These are phyloP conservation scores for Remorina albescens DNA, from an alignment of 2,797 vertebrate genomes.

Conservation along the genomic window DNA sequence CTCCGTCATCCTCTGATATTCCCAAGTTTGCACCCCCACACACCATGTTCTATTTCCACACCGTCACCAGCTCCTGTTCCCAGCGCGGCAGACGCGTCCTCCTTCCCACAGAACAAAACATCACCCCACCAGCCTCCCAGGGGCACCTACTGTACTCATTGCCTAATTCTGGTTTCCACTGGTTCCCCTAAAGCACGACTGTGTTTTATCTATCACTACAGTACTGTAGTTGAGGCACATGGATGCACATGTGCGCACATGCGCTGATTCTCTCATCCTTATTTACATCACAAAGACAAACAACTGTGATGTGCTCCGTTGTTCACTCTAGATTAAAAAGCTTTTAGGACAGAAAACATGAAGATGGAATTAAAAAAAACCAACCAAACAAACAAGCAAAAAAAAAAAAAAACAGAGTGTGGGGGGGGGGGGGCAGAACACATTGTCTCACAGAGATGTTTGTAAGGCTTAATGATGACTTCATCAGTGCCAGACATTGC, in stretches of 20 bases:
- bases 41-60: slow-evolving; percentile 72
- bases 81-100: slow-evolving; percentile 48
- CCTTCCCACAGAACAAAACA: slow-evolving; percentile 78
- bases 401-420: too few species aligned
- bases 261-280: slow-evolving; percentile 35
- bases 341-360: background rate
- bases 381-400: background rate
- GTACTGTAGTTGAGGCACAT: slow-evolving; percentile 10
- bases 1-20: slow-evolving; percentile 46
- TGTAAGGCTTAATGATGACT: background rate
- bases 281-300: slow-evolving; percentile 69
- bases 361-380: background rate
- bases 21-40: slow-evolving; percentile 44
- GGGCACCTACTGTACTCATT: slow-evolving; percentile 50
- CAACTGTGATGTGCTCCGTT: slow-evolving; percentile 42
- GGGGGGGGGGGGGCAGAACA: slow-evolving; percentile 1
- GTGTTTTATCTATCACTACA: slow-evolving; percentile 16
- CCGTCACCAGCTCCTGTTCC: slow-evolving; percentile 65
- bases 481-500: background rate
- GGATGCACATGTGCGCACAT: slow-evolving; percentile 43
- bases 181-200: slow-evolving; percentile 35
- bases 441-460: slow-evolving; percentile 8
- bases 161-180: slow-evolving; percentile 52
- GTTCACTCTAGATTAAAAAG: background rate
- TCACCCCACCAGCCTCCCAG: slow-evolving; percentile 67